Conservation (phyloP, 2,113 vertebrate genomes). For the Laterallus jamaicensis region DNA sequence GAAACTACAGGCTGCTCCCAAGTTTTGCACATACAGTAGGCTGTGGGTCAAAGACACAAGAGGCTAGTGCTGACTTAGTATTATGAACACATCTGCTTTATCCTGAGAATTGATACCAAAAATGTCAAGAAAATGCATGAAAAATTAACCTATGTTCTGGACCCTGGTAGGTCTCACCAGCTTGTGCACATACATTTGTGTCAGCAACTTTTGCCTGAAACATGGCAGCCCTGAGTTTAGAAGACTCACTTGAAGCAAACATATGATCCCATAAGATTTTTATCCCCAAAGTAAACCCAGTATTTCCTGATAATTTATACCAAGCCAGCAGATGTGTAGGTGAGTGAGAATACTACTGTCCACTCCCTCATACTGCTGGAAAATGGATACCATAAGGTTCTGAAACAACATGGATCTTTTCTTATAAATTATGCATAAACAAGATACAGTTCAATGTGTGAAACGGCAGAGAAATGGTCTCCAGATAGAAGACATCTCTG, state of each 20-base stretch:
- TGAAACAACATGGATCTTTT: background rate
- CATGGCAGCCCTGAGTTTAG: background rate
- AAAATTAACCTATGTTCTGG: background rate
- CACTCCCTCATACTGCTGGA: background rate
- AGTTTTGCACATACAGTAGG: background rate
- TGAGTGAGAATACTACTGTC: background rate
- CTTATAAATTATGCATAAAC: background rate
- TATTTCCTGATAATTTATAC: background rate
- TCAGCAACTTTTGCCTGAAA: background rate
- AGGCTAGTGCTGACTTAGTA: background rate
- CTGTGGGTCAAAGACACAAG: background rate
- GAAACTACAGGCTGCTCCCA: constrained; percentile 13
- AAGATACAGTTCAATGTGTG: background rate
- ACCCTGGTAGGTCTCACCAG: background rate
- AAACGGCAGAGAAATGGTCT: background rate
- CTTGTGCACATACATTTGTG: background rate
- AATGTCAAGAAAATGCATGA: background rate
- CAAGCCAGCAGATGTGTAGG: background rate
- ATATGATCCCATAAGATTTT: background rate
- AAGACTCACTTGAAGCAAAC: background rate
- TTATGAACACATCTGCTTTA: background rate
- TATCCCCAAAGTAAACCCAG: background rate
- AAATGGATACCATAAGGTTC: background rate
- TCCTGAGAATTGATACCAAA: background rate
- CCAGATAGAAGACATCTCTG: background rate